Conservation (phyloP, 2,797 vertebrate species). For the Graptemys geographica region DNA sequence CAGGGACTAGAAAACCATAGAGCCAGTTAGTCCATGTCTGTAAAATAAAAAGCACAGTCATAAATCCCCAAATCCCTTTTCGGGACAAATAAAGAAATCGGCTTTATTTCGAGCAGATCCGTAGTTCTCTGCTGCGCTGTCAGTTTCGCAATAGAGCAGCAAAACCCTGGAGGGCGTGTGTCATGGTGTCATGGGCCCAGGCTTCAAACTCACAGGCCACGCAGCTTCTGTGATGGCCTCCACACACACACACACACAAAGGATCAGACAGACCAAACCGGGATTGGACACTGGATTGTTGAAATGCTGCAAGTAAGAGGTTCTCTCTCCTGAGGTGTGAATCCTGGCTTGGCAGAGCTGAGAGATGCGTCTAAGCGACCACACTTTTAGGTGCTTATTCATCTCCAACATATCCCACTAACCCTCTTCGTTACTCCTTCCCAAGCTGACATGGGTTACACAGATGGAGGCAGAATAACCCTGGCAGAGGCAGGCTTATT, state of each 20-base stretch:
- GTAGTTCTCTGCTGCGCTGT: not conserved
- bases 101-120: not conserved
- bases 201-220: not conserved
- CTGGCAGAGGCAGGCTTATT: not conserved
- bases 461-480: not conserved
- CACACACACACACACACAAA: too few species aligned
- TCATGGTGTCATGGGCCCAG: not conserved
- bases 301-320: not conserved
- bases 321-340: not conserved
- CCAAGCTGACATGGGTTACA: not conserved
- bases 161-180: not conserved
- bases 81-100: not conserved
- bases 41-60: not conserved
- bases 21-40: not conserved
- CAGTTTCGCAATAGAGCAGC: not conserved
- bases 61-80: not conserved
- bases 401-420: not conserved
- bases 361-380: not conserved
- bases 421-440: not conserved
- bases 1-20: not conserved
- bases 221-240: not conserved
- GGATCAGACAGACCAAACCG: not conserved
- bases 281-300: not conserved
- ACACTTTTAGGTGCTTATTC: not conserved
- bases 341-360: not conserved